phyloP scores from a whole-genome alignment of 2,113 vertebrate species.

The Tenrec ecaudatus region DNA sequence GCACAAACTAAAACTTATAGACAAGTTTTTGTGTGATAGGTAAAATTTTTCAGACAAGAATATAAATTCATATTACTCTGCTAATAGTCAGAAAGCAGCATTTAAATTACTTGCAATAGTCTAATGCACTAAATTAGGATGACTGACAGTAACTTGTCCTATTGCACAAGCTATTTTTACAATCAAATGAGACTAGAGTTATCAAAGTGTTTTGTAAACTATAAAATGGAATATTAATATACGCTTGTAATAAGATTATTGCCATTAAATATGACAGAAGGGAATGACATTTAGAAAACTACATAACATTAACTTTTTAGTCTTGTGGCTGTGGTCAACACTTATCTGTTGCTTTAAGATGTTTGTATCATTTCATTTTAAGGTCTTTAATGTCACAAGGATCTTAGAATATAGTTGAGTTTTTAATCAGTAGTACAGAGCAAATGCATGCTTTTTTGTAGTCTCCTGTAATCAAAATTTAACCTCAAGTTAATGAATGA shows the following conservation, averaged over 20 bases:
- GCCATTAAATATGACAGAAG: slow-evolving; percentile 10
- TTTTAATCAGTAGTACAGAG: slow-evolving; percentile 8
- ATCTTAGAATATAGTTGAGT: slow-evolving; percentile 19
- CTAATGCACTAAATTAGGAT: too few relatives aligned
- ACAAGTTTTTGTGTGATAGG: not conserved
- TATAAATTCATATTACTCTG: not conserved
- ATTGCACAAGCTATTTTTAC: not conserved
- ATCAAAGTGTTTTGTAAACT: slow-evolving; percentile 35
- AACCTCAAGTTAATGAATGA: slow-evolving; percentile 66
- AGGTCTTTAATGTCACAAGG: not conserved
- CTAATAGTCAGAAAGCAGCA: not conserved
- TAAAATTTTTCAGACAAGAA: not conserved
- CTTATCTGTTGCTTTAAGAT: not conserved
- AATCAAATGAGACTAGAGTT: not conserved
- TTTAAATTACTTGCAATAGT: not conserved
- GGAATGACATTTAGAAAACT: not conserved
- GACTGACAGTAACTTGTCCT: not conserved
- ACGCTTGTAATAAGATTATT: slow-evolving; percentile 18
- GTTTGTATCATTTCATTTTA: slow-evolving; percentile 30
- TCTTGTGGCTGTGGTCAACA: not conserved
- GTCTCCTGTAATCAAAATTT: slow-evolving; percentile 65
- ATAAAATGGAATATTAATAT: not conserved
- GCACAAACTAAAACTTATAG: slow-evolving; percentile 47
- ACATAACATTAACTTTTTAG: not conserved
- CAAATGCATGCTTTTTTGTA: slow-evolving; percentile 8